A percentile compares a stretch with the other conserved stretches of the same genome.
phyloP scores from a whole-genome alignment of 2,113 vertebrate genomes.

The Corvus hawaiiensis region DNA sequence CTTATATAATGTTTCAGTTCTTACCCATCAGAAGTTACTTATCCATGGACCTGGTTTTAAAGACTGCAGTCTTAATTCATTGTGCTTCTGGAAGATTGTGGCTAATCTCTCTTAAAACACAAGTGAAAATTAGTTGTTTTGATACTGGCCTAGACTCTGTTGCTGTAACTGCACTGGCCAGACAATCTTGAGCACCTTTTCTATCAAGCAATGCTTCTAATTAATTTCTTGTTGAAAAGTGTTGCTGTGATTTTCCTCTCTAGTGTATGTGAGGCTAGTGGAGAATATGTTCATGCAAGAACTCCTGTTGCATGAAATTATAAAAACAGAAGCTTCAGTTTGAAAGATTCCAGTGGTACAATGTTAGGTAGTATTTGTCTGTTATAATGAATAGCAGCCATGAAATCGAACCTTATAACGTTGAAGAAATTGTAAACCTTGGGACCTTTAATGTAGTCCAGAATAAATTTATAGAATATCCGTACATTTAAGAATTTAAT shows the following conservation, averaged over 20 bases:
- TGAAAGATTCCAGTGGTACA: background rate
- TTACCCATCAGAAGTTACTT: background rate
- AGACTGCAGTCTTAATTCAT: background rate
- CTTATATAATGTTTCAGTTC: background rate
- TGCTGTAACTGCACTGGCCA: background rate
- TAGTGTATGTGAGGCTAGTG: background rate
- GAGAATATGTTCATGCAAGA: background rate
- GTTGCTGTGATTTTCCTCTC: background rate
- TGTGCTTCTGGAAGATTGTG: background rate
- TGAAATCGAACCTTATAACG: background rate
- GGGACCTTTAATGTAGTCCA: background rate
- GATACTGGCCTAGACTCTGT: background rate
- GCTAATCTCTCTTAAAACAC: background rate
- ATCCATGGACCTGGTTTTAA: background rate
- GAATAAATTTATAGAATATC: background rate
- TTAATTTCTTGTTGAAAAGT: background rate
- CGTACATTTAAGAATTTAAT: background rate
- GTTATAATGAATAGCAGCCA: background rate
- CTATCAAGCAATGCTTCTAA: background rate
- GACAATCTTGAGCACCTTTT: background rate
- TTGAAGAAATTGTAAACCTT: background rate
- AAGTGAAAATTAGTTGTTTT: background rate
- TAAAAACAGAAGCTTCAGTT: background rate
- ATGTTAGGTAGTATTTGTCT: background rate
- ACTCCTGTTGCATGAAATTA: background rate